Evolutionary conservation across 1,140 invertebrate genomes (phyloP), one percentile per base, ranked within the genome.

Genomic region (Meloidogyne floridensis): DNA sequence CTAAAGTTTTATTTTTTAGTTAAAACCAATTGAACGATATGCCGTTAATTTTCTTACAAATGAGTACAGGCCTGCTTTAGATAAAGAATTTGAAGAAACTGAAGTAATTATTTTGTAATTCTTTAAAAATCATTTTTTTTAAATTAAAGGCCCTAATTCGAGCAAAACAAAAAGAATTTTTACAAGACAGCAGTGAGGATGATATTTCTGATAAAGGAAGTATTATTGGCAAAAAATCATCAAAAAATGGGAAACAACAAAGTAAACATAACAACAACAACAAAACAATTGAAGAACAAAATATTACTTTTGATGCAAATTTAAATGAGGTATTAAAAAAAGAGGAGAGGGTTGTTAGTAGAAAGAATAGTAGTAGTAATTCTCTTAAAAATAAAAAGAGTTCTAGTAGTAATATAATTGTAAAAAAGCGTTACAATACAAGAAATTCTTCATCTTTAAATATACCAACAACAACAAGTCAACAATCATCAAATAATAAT

Each of bases 11-110:
- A n/a, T n/a, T n/a, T n/a, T n/a, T n/a, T n/a, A n/a, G 87, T 74
- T 88, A 20, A 87, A 84, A 78, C 87, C 88, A 7, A 84, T 88
- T 20, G 88, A 88, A 80, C 81, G 85, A n/a, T 88, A 88, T 80
- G 87, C 87, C 2, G 75, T 88, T 1, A 79, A 80, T 32, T 86
- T 85, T 72, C 80, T 88, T 20, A 86, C 54, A 70, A 53, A 84
- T n/a, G 81, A 84, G 42, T 70, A 84, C 13, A 47, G 51, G 13
- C 82, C 82, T 15, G 73, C 53, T 56, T 32, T 84, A 6, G 82
- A 83, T 20, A 75, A 83, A 85, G 82, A 84, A 72, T 54, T 83
- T 47, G 72, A 85, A 20, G 82, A 75, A 74, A 56, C 82, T 11
- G 82, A 83, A 83, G 82, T 83, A 11, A 3, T n/a, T 18, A n/a